A percentile compares a stretch with the other conserved stretches of the same genome.
Conservation (phyloP, 2,888 invertebrate genomes). For the Drosophila lutescens region DNA sequence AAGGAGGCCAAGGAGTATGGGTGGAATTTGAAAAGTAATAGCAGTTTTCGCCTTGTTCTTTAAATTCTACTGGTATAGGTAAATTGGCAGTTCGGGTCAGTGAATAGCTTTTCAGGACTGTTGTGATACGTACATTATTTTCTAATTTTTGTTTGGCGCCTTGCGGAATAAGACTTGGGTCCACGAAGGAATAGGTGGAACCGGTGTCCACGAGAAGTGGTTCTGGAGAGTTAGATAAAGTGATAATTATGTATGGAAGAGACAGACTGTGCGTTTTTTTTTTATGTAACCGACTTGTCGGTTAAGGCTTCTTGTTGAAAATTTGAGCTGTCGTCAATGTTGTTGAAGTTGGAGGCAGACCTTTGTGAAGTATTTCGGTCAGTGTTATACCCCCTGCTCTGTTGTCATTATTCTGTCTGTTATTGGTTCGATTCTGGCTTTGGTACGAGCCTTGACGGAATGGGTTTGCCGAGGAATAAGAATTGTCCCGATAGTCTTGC, state of each 20-base stretch:
- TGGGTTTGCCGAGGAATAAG: background rate
- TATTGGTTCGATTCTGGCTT: background rate
- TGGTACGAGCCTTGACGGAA: background rate
- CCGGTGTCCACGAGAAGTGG: background rate
- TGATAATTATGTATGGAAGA: background rate
- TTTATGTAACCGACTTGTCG: constrained; percentile 5
- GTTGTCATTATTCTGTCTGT: background rate
- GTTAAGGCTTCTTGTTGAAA: background rate
- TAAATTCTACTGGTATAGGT: background rate
- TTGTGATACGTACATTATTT: background rate
- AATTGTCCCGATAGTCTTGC: background rate
- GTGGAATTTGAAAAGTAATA: constrained; percentile 1
- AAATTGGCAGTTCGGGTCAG: background rate
- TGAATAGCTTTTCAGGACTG: background rate
- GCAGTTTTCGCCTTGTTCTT: background rate
- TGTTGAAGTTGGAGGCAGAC: background rate
- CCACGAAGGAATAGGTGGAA: background rate
- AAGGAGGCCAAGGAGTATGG: background rate
- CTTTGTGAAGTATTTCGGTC: no score
- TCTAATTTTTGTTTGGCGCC: background rate
- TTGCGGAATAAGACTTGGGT: background rate
- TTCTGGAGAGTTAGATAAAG: background rate
- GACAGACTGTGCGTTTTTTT: background rate
- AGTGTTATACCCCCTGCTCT: no score
- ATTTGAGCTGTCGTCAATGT: background rate